Percentiles rank a stretch among this genome's conserved stretches.
Conservation (phyloP, 53 echinoderm and acorn worm genomes). For the Luidia sarsii region DNA sequence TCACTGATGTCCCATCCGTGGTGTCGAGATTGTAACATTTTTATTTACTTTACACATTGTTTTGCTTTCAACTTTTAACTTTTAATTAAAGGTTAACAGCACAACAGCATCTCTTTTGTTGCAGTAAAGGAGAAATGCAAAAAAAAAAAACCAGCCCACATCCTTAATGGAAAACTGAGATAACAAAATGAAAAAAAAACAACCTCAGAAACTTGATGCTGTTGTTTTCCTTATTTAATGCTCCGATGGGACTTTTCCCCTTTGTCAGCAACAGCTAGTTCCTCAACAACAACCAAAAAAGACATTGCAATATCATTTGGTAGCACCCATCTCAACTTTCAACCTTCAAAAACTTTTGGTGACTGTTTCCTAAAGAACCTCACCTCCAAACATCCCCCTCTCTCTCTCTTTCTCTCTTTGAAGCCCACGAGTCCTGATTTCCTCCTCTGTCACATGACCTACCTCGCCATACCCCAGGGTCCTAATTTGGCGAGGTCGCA, state of each 20-base stretch:
- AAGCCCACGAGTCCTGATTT: background rate
- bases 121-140: too few species aligned
- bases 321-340: background rate
- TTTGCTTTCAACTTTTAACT: too few species aligned
- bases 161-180: conserved; percentile 6
- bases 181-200: background rate
- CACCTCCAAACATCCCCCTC: background rate
- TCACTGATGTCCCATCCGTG: too few species aligned
- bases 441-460: conserved; percentile 27
- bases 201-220: conserved; percentile 4
- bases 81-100: too few species aligned
- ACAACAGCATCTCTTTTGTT: too few species aligned
- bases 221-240: conserved; percentile 31
- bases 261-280: background rate
- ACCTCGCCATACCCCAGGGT: background rate
- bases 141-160: background rate
- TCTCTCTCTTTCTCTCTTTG: background rate
- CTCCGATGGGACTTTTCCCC: background rate
- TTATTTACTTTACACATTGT: too few species aligned
- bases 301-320: background rate
- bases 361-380: background rate
- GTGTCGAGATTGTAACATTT: too few species aligned
- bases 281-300: background rate
- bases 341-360: background rate
- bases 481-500: background rate